phyloP scores from a whole-genome alignment of 2,797 vertebrate genomes.

The Orestias chungarensis region DNA sequence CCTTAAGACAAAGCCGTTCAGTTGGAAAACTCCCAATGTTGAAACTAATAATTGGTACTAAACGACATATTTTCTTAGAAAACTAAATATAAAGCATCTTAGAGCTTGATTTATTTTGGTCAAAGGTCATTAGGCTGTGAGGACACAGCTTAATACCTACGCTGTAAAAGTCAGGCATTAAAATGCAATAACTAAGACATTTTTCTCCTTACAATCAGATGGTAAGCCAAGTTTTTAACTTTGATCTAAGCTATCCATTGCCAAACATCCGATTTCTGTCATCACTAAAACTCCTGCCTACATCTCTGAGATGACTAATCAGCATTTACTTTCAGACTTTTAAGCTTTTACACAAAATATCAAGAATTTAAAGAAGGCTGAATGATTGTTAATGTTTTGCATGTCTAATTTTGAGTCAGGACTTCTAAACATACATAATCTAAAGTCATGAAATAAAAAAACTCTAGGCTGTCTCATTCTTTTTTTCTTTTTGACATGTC shows the following conservation, averaged over 20 bases:
- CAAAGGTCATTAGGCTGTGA: background rate
- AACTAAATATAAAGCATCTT: background rate
- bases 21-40: background rate
- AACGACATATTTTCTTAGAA: background rate
- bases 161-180: too few species aligned
- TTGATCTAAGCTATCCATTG: too few species aligned
- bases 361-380: constrained; percentile 3
- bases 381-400: constrained; percentile 7
- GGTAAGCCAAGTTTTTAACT: too few species aligned
- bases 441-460: constrained; percentile 22
- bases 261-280: too few species aligned
- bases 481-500: constrained; percentile 14
- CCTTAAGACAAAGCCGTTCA: background rate
- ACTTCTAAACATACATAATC: constrained; percentile 10
- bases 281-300: too few species aligned
- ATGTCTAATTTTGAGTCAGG: constrained; percentile 4
- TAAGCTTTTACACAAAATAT: too few species aligned
- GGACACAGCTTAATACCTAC: background rate
- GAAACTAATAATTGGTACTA: background rate
- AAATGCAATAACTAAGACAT: too few species aligned
- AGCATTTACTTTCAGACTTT: too few species aligned
- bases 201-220: too few species aligned
- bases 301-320: too few species aligned
- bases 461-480: constrained; percentile 17
- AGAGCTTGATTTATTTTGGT: background rate